Conservation (phyloP, 2,797 vertebrate genomes). For the Crocodylus rhombifer region DNA sequence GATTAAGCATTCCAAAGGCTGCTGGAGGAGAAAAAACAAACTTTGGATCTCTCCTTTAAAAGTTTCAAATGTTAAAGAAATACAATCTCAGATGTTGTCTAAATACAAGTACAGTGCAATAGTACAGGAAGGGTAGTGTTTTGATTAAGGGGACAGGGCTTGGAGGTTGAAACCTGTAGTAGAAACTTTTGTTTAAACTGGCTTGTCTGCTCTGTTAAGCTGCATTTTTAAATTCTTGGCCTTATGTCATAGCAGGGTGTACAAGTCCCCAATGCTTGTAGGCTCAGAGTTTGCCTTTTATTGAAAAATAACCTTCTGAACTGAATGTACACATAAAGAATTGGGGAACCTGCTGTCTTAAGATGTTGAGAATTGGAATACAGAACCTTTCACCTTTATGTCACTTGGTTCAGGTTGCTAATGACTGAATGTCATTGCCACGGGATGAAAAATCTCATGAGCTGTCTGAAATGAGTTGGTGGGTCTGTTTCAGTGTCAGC, state of each 20-base stretch:
- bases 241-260: background rate
- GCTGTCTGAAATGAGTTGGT: constrained; percentile 49
- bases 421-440: constrained; percentile 53
- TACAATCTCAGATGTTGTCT: background rate
- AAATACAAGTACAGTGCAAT: background rate
- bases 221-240: background rate
- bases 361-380: constrained; percentile 25
- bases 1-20: constrained; percentile 28
- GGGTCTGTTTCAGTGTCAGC: constrained; percentile 21
- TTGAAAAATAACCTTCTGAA: constrained; percentile 43
- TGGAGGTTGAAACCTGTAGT: background rate
- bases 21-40: background rate
- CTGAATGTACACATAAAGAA: background rate
- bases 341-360: constrained; percentile 13
- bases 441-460: constrained; percentile 29
- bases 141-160: background rate
- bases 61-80: background rate
- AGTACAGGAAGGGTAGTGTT: background rate
- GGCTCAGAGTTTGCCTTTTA: constrained; percentile 41
- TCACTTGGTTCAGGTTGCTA: constrained; percentile 23
- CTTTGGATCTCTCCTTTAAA: constrained; percentile 14
- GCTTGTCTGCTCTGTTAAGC: constrained; percentile 23
- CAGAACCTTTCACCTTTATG: constrained; percentile 26
- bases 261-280: background rate
- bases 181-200: background rate